A percentile compares a stretch with the other conserved stretches of the same genome.
Conservation (phyloP, 2,113 vertebrate genomes). For the Gallinago undulata region DNA sequence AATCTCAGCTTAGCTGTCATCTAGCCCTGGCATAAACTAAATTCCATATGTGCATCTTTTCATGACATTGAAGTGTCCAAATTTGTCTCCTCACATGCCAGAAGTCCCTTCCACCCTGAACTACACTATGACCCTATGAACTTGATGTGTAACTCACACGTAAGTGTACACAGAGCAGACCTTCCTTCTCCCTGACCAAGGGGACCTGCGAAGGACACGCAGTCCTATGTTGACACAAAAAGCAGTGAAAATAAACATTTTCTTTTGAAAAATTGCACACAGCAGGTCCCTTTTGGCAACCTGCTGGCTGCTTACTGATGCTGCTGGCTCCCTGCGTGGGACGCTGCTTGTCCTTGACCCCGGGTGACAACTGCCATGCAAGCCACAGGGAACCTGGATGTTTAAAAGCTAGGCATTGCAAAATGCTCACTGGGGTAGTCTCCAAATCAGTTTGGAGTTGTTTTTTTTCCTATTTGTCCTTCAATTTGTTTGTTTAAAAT, state of each 20-base stretch:
- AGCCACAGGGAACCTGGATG: background rate
- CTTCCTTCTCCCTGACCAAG: background rate
- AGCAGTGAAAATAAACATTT: background rate
- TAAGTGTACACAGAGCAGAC: background rate
- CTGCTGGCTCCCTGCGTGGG: background rate
- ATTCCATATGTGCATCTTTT: background rate
- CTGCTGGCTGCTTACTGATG: background rate
- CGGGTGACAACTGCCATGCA: background rate
- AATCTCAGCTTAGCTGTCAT: background rate
- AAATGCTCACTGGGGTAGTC: background rate
- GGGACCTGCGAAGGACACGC: background rate
- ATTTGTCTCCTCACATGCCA: background rate
- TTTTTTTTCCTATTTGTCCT: background rate
- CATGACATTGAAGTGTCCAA: background rate
- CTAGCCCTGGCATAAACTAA: background rate
- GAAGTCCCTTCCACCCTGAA: background rate
- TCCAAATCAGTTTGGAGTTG: background rate
- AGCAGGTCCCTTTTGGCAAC: background rate
- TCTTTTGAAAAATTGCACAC: background rate
- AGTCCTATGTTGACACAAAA: background rate
- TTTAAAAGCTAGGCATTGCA: background rate
- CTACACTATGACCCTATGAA: background rate
- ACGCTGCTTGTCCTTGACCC: background rate
- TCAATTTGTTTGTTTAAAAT: slow-evolving; percentile 2
- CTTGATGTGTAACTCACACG: background rate